Conservation (phyloP, 2,113 vertebrate genomes). For the Hydrolagus affinis region DNA sequence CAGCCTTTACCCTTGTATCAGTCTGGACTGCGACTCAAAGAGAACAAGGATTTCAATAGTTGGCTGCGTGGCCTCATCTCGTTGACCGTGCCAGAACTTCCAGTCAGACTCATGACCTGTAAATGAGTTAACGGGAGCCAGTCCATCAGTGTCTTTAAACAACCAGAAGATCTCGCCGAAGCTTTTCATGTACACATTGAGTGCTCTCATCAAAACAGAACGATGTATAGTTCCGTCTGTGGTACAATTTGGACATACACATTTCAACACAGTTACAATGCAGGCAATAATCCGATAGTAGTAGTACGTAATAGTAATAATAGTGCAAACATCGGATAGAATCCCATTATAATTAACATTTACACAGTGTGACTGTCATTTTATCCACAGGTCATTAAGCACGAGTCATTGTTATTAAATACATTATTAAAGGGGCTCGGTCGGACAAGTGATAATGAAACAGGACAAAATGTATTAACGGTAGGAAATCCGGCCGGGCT, state of each 20-base stretch:
- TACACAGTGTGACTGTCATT: neutral
- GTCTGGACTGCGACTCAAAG: neutral
- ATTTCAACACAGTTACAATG: slow-evolving; percentile 14
- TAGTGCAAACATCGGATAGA: neutral
- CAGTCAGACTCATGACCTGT: neutral
- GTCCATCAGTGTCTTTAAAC: slow-evolving; percentile 9
- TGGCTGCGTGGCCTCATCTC: neutral
- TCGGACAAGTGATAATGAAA: neutral
- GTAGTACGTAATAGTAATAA: neutral
- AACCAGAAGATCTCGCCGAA: neutral
- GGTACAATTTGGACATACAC: slow-evolving; percentile 16
- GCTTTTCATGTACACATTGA: slow-evolving; percentile 11
- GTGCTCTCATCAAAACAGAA: slow-evolving; percentile 9
- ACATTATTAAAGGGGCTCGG: neutral
- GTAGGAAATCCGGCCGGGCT: neutral
- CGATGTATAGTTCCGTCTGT: neutral
- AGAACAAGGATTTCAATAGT: neutral
- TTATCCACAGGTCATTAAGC: neutral
- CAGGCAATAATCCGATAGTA: slow-evolving; percentile 9
- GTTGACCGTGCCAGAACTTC: neutral
- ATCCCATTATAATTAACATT: neutral
- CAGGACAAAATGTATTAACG: neutral
- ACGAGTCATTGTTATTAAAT: slow-evolving; percentile 4
- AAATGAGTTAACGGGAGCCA: neutral
- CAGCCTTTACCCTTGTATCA: neutral